These are phyloP conservation scores for Phoenoteleia sp. DNA, from an alignment of 2,888 invertebrate genomes.

Conservation along the genomic window DNA sequence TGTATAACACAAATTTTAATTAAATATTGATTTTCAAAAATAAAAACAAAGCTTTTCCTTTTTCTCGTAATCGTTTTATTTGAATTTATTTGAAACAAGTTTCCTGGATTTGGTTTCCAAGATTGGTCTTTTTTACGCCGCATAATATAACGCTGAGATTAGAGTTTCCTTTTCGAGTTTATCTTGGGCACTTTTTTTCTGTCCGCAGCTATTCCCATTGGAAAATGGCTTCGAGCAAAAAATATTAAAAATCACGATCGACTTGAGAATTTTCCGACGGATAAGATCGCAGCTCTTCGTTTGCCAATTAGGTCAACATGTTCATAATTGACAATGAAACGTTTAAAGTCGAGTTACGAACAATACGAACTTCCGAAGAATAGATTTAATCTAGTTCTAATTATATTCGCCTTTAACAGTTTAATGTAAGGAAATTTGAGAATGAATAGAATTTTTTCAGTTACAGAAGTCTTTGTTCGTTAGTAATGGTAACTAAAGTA, in stretches of 20 bases:
- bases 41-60: neutral
- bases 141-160: constrained; percentile 31
- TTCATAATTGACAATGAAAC: constrained; percentile 53
- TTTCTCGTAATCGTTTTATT: neutral
- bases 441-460: neutral
- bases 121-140: neutral
- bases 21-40: too few relatives aligned
- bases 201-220: constrained; percentile 19
- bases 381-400: constrained; percentile 1
- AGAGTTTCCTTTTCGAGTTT: constrained; percentile 26
- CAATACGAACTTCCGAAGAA: constrained; percentile 22
- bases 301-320: constrained; percentile 42
- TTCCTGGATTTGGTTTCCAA: neutral
- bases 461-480: neutral
- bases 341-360: constrained; percentile 37
- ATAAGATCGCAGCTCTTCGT: constrained; percentile 15
- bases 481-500: neutral
- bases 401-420: constrained; percentile 6
- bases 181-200: constrained; percentile 25
- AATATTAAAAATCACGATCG: constrained; percentile 53
- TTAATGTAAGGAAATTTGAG: neutral
- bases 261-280: constrained; percentile 35
- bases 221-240: constrained; percentile 26
- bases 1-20: too few relatives aligned
- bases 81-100: neutral